These are phyloP conservation scores for Monopterus albus DNA, from an alignment of 2,113 vertebrate species.

Conservation along the genomic window DNA sequence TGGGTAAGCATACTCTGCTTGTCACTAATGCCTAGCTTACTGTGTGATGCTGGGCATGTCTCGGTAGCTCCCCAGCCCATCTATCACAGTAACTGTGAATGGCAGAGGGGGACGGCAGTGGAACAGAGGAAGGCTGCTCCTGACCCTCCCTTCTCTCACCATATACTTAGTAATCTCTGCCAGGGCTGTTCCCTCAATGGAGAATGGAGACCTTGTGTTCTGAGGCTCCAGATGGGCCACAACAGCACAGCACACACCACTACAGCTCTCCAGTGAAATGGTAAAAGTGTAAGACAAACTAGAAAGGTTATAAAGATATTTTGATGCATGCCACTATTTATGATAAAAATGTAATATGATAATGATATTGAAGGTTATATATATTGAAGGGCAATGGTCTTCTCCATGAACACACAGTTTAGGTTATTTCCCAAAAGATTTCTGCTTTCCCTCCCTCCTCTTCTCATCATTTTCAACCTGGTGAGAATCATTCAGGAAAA, in stretches of 20 bases:
- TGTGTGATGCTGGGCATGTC: slow-evolving; percentile 77
- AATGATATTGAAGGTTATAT: neutral
- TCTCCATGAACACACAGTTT: too few species aligned
- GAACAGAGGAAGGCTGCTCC: slow-evolving; percentile 67
- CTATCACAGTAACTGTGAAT: slow-evolving; percentile 82
- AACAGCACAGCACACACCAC: slow-evolving; percentile 60
- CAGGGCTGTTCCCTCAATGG: slow-evolving; percentile 64
- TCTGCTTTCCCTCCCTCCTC: too few species aligned
- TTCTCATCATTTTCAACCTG: too few species aligned
- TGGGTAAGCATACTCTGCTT: slow-evolving; percentile 50
- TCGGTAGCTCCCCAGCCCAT: slow-evolving; percentile 69
- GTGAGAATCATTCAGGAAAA: too few species aligned
- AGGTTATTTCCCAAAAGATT: too few species aligned
- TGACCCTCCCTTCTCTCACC: slow-evolving; percentile 47
- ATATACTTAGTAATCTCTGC: slow-evolving; percentile 76
- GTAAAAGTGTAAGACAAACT: neutral
- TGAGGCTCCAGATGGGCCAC: slow-evolving; percentile 73
- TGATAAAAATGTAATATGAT: slow-evolving; percentile 5
- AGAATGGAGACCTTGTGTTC: slow-evolving; percentile 80
- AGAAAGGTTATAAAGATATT: neutral
- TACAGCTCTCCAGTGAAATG: slow-evolving; percentile 27
- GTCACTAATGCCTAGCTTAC: slow-evolving; percentile 66
- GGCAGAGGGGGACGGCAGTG: slow-evolving; percentile 63
- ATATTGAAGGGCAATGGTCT: too few species aligned
- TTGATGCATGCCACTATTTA: slow-evolving; percentile 6